Evolutionary conservation across 1,140 invertebrate species (phyloP).

Genomic region (Tetranychus cinnabarinus): DNA sequence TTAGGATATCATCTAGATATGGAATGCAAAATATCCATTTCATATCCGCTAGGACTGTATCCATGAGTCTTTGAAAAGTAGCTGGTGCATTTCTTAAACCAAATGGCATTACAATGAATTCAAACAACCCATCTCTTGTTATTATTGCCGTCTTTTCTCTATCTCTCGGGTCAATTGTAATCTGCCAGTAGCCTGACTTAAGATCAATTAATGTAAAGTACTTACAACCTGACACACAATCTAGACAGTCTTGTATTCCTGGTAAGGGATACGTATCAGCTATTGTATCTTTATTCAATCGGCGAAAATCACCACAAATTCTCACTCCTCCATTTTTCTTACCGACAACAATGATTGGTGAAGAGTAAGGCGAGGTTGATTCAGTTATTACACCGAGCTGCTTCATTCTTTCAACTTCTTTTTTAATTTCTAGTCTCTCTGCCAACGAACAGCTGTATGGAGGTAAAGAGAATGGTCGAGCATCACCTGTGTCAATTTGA

Average conservation of each 20-base stretch:
- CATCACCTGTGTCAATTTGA: too few relatives aligned
- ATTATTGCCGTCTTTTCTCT: conserved; percentile 23
- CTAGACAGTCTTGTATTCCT: neutral
- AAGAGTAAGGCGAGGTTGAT: neutral
- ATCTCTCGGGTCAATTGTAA: too few relatives aligned
- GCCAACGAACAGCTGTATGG: too few relatives aligned
- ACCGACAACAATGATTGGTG: neutral
- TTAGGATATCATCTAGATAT: conserved; percentile 18
- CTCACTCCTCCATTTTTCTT: neutral
- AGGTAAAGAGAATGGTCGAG: too few relatives aligned
- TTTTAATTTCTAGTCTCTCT: too few relatives aligned
- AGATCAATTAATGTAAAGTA: conserved; percentile 18
- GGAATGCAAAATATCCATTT: too few relatives aligned
- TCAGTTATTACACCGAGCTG: neutral
- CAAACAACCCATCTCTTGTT: conserved; percentile 19
- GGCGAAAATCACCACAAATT: conserved; percentile 6
- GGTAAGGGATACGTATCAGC: neutral
- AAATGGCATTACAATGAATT: conserved; percentile 22
- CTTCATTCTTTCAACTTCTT: too few relatives aligned
- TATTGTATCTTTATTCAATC: neutral
- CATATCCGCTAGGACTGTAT: conserved; percentile 16
- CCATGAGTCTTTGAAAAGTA: conserved; percentile 22
- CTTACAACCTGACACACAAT: neutral
- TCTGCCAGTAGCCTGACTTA: conserved; percentile 24
- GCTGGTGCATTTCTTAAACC: conserved; percentile 22